Percentiles rank a stretch among this genome's conserved stretches.
These are phyloP conservation scores for Ophion ventricosus DNA, from an alignment of 2,888 invertebrate genomes.

Conservation along the genomic window DNA sequence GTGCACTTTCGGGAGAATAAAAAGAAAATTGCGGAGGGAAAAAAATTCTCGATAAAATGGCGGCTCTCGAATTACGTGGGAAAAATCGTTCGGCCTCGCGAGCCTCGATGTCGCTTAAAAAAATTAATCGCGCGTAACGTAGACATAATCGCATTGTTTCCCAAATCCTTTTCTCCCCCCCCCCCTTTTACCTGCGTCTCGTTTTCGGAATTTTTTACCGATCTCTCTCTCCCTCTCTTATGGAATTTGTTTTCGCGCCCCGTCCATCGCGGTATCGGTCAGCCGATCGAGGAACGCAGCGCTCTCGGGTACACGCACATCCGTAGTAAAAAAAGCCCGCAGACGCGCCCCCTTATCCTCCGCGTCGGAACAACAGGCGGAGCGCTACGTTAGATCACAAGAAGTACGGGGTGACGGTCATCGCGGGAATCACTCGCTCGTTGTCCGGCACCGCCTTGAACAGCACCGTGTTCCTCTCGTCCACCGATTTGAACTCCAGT, in stretches of 20 bases:
- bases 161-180: slow-evolving; percentile 12
- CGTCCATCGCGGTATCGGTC: slow-evolving; percentile 71
- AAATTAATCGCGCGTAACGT: background rate
- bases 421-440: slow-evolving; percentile 95
- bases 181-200: slow-evolving; percentile 9
- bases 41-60: background rate
- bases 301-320: slow-evolving; percentile 63
- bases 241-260: slow-evolving; percentile 68
- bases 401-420: slow-evolving; percentile 98
- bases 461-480: slow-evolving; percentile 91
- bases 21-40: background rate
- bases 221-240: slow-evolving; percentile 33
- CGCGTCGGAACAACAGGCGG: slow-evolving; percentile 73
- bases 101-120: background rate
- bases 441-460: slow-evolving; percentile 98
- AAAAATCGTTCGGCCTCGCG: background rate
- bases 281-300: slow-evolving; percentile 69
- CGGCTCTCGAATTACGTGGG: background rate
- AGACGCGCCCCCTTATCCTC: slow-evolving; percentile 68
- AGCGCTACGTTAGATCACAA: slow-evolving; percentile 86
- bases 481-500: slow-evolving; percentile 92
- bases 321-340: slow-evolving; percentile 67
- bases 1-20: background rate
- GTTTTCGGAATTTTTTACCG: slow-evolving; percentile 23
- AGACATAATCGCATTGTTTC: slow-evolving; percentile 10